Evolutionary conservation across 2,113 vertebrate genomes (phyloP).

Genomic region (Hemichromis elongatus): DNA sequence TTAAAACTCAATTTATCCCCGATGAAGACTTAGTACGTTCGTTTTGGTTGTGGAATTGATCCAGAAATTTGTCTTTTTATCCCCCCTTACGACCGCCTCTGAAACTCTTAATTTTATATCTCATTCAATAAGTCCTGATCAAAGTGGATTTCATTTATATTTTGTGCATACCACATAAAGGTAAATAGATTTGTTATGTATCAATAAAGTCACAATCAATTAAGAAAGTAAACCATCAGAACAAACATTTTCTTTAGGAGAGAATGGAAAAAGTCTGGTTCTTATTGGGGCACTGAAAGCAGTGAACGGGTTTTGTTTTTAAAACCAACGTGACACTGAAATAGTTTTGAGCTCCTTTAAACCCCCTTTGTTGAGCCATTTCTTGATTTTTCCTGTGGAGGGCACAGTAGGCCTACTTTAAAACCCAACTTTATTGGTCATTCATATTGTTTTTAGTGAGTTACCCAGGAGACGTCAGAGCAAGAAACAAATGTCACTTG

Average conservation of each 20-base stretch:
- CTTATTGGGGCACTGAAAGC: neutral
- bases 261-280: neutral
- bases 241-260: neutral
- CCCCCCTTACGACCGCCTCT: accelerated
- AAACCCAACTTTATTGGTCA: no score
- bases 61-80: neutral
- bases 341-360: neutral
- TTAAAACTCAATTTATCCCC: neutral
- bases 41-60: neutral
- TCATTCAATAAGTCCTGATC: no score
- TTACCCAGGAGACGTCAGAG: neutral
- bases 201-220: neutral
- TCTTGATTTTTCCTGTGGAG: neutral
- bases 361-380: neutral
- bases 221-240: neutral
- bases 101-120: neutral
- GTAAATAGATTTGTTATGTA: neutral
- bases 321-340: neutral
- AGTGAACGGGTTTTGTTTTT: no score
- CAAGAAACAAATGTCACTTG: neutral
- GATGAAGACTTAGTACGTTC: neutral
- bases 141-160: neutral
- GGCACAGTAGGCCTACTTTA: neutral
- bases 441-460: no score
- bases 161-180: neutral